Base-by-base conservation (phyloP, 2,113 vertebrate species). In the Electrona antarctica region DNA sequence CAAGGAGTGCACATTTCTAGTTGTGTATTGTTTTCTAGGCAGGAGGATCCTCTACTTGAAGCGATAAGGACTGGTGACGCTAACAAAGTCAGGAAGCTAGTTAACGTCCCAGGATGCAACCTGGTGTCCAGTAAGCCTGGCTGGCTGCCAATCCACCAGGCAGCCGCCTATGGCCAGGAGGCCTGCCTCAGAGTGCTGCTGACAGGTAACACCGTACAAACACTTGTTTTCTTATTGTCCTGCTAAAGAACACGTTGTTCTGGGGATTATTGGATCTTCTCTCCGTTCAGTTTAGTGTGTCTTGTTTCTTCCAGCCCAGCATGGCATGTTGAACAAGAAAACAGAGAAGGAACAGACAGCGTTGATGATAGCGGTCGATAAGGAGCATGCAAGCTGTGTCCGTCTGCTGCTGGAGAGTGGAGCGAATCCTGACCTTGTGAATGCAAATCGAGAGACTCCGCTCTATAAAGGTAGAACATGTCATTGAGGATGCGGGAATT, bases 61-160 rank as follows among this genome's bases (percentile, higher is more conserved):
- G 89, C 91, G 0, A 88, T 94, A 67, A 73, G 63, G 14, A 61
- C 63, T 0, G 92, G 92, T 82, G 92, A 69, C 10, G 91, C 83
- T 14, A 87, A 80, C 29, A 86, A 81, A 11, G 82, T 99, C 67
- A 90, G 41, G 64, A 77, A 77, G 0, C 88, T 97, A 85, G 89
- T 92, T 66, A 71, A 93, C 77, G 82, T 58, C 0, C 87, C 91
- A 69, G 0, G 82, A 60, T 93, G 88, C 74, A 89, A 94, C 58
- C 91, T 97, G 51, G 90, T 91, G 65, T 91, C 96, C 1, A 95
- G 92, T 75, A 93, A 92, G 60, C 95, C 96, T 0, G 97, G 96
- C 71, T 98, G 96, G 96, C 82, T 97, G 9, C 95, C 95, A 0
- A 86, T 97, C 3, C 98, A 99, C 0, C 95, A 98, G 87, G 95